A percentile compares a stretch with the other conserved stretches of the same genome.
Conservation (phyloP, 2,113 vertebrate genomes). For the Neolamprologus brichardi region DNA sequence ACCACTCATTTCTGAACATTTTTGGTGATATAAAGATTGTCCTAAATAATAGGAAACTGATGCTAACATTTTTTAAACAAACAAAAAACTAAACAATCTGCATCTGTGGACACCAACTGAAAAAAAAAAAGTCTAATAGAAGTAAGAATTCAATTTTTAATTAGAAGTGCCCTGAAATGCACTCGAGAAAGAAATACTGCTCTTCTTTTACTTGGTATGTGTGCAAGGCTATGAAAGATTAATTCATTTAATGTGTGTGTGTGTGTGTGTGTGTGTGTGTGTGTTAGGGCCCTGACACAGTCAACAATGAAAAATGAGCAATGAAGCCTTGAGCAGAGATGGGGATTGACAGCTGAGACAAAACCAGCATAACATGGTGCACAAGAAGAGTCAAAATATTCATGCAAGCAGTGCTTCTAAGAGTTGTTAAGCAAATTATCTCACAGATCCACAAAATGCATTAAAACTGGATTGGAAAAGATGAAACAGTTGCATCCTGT, state of each 20-base stretch:
- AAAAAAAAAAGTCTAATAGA: neutral
- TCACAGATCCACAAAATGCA: neutral
- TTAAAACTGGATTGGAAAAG: neutral
- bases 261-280: neutral
- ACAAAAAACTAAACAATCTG: neutral
- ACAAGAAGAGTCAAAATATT: neutral
- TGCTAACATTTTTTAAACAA: neutral
- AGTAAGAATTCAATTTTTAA: neutral
- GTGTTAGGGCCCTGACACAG: neutral
- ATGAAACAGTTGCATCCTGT: neutral
- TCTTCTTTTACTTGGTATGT: neutral
- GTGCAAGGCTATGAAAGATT: neutral
- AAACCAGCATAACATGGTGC: slow-evolving; percentile 2
- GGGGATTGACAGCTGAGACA: neutral
- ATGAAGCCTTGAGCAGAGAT: neutral
- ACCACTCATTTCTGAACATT: neutral
- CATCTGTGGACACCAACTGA: neutral
- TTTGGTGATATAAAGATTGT: neutral
- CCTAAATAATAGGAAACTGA: neutral
- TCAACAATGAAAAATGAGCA: slow-evolving; percentile 27
- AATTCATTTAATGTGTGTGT: neutral
- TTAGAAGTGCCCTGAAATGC: neutral
- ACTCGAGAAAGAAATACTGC: neutral
- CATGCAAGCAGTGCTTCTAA: neutral
- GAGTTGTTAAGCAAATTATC: neutral